Conservation (phyloP, 2,888 invertebrate species). For the Tetragonula carbonaria region DNA sequence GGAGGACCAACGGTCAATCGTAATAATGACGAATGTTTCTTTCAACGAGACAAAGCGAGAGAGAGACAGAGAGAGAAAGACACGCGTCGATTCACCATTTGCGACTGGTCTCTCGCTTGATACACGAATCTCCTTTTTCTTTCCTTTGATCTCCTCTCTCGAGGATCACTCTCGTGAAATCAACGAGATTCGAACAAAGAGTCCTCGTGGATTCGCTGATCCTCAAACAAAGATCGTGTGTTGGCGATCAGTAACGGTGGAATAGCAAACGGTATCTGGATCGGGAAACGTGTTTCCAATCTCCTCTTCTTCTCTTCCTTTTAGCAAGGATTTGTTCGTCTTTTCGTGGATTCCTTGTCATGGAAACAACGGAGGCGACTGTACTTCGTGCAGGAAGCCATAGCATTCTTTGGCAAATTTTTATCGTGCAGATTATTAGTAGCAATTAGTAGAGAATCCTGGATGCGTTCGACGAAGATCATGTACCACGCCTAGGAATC, state of each 20-base stretch:
- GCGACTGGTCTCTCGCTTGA: constrained; percentile 66
- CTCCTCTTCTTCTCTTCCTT: not conserved
- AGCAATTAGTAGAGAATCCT: no score
- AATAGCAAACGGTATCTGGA: not conserved
- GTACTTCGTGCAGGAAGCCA: not conserved
- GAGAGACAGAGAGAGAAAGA: constrained; percentile 31
- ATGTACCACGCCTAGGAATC: no score
- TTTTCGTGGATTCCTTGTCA: not conserved
- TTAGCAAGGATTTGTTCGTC: not conserved
- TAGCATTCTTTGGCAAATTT: not conserved
- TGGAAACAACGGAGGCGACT: not conserved
- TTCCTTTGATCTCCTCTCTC: constrained; percentile 6
- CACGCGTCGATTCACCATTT: constrained; percentile 56
- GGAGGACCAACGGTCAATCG: constrained; percentile 76
- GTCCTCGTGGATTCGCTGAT: constrained; percentile 33
- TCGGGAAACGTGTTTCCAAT: constrained; percentile 17
- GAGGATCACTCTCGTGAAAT: constrained; percentile 61
- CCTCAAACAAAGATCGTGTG: constrained; percentile 34
- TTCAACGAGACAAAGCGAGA: constrained; percentile 42
- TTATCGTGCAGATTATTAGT: not conserved
- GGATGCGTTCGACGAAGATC: no score
- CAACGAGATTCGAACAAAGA: constrained; percentile 47
- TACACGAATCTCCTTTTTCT: constrained; percentile 28
- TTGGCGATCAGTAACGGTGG: constrained; percentile 11
- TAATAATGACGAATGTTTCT: constrained; percentile 81